A percentile compares a stretch with the other conserved stretches of the same genome.
phyloP scores from a whole-genome alignment of 1,140 invertebrate genomes.

The Riptortus pedestris region DNA sequence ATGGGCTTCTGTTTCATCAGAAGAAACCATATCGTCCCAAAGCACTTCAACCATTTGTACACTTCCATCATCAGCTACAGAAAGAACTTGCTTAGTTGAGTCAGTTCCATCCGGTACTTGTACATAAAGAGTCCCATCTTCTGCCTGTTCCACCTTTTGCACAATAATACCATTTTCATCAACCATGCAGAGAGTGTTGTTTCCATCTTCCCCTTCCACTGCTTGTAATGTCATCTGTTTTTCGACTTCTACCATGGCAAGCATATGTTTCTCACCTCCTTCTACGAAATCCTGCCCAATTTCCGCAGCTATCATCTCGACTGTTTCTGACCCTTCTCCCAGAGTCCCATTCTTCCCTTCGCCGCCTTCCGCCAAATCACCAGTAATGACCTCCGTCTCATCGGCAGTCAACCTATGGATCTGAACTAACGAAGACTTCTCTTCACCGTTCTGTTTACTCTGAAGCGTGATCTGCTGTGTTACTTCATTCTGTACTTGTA shows the following conservation, averaged over 20 bases:
- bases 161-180: conserved; percentile 32
- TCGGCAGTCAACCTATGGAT: not conserved
- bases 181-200: conserved; percentile 31
- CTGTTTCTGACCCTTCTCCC: conserved; percentile 24
- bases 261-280: conserved; percentile 11
- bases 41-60: conserved; percentile 35
- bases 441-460: conserved; percentile 23
- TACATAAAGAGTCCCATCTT: conserved; percentile 33
- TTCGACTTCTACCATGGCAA: conserved; percentile 18
- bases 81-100: conserved; percentile 31
- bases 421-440: not conserved
- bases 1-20: conserved; percentile 19
- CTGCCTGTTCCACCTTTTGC: conserved; percentile 31
- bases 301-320: conserved; percentile 30
- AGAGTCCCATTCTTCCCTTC: not conserved
- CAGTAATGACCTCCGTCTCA: conserved; percentile 11
- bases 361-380: conserved; percentile 1
- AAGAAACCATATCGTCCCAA: conserved; percentile 32
- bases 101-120: conserved; percentile 31
- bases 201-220: conserved; percentile 27
- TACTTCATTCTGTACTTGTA: not conserved
- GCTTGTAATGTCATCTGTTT: conserved; percentile 25
- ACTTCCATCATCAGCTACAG: conserved; percentile 33
- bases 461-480: not conserved
- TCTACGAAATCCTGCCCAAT: conserved; percentile 20